Evolutionary conservation across 2,888 invertebrate species (phyloP), one percentile per base, ranked within the genome.

Genomic region (Metalampra italica): DNA sequence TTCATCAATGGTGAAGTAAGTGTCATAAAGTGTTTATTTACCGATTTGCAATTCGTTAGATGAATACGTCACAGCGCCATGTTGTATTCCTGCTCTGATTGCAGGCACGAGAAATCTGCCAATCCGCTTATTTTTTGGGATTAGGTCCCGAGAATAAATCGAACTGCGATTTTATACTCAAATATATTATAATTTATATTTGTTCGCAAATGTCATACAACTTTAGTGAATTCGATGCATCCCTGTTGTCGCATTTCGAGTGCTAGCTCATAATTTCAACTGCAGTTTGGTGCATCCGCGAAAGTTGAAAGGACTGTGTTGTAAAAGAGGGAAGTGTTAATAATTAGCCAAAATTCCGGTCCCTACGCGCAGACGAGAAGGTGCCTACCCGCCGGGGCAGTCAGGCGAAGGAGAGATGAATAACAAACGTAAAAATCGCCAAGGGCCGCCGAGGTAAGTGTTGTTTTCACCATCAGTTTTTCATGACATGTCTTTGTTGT

Each of bases 381-480:
- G 92, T 92, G 93, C 93, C 93, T 93, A 92, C 91, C 91, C 91
- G 89, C 91, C 92, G 91, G 92, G 92, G 91, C 91, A 91, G 82
- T 82, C 86, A 69, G 88, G 89, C 78, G 89, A 86, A 78, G 85
- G 85, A 87, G 92, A 92, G 81, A 94, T 93, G 93, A 95, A 94
- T 82, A 95, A 92, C 86, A 95, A 95, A 90, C 93, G 94, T 89
- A 96, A 95, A 92, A 95, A 92, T 91, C 94, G 95, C 86, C 92
- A 94, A 76, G 94, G 93, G 78, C 91, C 93, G 71, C 91, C 93
- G 78, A 94, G 94, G 94, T 94, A 90, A 87, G 82, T 61, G 59
- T 61, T 63, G 63, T 64, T 73, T 68, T 79, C 67, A 71, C 69
- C 67, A 69, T 65, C 58, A 75, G 79, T 71, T 79, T 77, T 75